Evolutionary conservation across 2,113 vertebrate species (phyloP).

Genomic region (Alethe diademata): DNA sequence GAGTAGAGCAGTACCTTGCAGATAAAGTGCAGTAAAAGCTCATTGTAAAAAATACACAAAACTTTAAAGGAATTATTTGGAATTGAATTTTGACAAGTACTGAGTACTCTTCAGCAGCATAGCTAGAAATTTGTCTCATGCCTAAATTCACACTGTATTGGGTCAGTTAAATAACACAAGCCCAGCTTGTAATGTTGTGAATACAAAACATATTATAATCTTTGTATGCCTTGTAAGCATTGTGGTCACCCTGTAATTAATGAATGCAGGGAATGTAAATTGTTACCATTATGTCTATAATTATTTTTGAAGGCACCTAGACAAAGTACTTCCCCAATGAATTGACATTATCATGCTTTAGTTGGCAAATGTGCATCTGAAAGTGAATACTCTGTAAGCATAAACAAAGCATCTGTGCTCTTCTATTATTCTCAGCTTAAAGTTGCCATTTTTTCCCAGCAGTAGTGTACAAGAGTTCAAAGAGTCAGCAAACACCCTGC

Average conservation of each 20-base stretch:
- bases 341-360: slow-evolving; percentile 1
- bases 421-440: not conserved
- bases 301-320: slow-evolving; percentile 19
- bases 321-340: not conserved
- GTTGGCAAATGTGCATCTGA: not conserved
- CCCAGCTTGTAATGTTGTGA: not conserved
- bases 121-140: not conserved
- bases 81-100: not conserved
- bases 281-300: not conserved
- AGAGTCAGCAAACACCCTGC: not conserved
- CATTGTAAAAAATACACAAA: not conserved
- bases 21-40: not conserved
- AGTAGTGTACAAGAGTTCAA: not conserved
- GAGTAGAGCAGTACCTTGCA: not conserved
- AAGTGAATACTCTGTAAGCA: not conserved
- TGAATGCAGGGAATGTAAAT: not conserved
- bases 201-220: not conserved
- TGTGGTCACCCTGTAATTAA: not conserved
- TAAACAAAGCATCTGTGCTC: not conserved
- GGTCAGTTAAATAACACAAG: not conserved
- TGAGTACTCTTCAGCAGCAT: not conserved
- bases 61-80: not conserved
- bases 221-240: not conserved
- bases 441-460: not conserved
- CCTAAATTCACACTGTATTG: not conserved